phyloP scores from a whole-genome alignment of 2,113 vertebrate genomes.

The Chamaea fasciata region DNA sequence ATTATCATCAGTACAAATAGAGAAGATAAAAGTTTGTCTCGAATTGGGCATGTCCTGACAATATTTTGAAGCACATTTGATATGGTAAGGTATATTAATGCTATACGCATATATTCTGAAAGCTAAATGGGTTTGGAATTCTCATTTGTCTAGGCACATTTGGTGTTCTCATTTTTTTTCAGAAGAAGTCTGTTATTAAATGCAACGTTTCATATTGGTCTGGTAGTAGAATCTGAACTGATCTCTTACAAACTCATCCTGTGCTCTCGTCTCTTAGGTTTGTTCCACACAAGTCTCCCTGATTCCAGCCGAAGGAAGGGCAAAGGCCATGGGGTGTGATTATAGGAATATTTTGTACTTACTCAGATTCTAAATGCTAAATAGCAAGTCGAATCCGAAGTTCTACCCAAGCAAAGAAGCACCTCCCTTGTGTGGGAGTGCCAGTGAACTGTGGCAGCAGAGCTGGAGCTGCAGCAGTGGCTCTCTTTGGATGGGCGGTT shows the following conservation, averaged over 20 bases:
- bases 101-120: neutral
- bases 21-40: neutral
- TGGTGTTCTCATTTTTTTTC: neutral
- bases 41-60: neutral
- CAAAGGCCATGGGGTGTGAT: neutral
- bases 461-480: neutral
- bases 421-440: neutral
- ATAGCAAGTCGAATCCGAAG: neutral
- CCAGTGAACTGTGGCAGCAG: neutral
- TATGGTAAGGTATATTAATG: neutral
- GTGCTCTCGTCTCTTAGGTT: neutral
- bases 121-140: neutral
- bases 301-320: neutral
- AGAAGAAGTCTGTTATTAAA: neutral
- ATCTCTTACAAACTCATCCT: neutral
- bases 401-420: neutral
- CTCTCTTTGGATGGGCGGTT: neutral
- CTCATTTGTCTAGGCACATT: neutral
- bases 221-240: neutral
- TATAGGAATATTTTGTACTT: neutral
- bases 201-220: neutral
- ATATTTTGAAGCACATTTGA: neutral
- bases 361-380: neutral
- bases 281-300: neutral
- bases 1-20: neutral